phyloP scores from a whole-genome alignment of 2,797 vertebrate genomes.

The Parotocinclus haroldoi region DNA sequence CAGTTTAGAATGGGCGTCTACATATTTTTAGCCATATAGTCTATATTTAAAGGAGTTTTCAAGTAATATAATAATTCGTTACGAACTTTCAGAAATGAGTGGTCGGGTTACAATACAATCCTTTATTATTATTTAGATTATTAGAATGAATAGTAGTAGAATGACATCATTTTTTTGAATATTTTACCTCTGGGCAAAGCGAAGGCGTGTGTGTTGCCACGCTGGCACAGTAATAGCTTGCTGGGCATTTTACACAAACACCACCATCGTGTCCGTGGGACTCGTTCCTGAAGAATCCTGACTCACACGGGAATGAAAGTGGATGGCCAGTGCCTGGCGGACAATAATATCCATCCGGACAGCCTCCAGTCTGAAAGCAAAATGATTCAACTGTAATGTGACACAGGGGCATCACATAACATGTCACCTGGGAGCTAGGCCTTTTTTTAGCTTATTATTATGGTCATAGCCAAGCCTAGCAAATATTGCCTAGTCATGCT shows the following conservation, averaged over 20 bases:
- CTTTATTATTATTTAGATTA: too few relatives aligned
- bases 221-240: slow-evolving; percentile 73
- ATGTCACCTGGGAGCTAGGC: neutral
- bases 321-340: slow-evolving; percentile 80
- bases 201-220: slow-evolving; percentile 67
- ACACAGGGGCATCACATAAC: neutral
- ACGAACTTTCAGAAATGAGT: too few relatives aligned
- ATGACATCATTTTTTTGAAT: too few relatives aligned
- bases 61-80: too few relatives aligned
- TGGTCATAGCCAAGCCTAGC: too few relatives aligned
- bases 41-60: too few relatives aligned
- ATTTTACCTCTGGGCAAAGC: slow-evolving; percentile 73
- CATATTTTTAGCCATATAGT: too few relatives aligned
- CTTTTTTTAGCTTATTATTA: too few relatives aligned
- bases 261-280: slow-evolving; percentile 64
- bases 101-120: too few relatives aligned
- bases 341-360: slow-evolving; percentile 80
- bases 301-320: slow-evolving; percentile 74
- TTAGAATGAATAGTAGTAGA: too few relatives aligned
- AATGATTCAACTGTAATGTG: neutral
- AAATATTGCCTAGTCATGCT: too few relatives aligned
- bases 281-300: slow-evolving; percentile 77
- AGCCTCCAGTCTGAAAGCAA: slow-evolving; percentile 74
- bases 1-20: too few relatives aligned
- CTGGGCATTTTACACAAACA: slow-evolving; percentile 72